These are phyloP conservation scores for Sinocyclocheilus anshuiensis DNA, from an alignment of 2,113 vertebrate genomes.

Conservation along the genomic window DNA sequence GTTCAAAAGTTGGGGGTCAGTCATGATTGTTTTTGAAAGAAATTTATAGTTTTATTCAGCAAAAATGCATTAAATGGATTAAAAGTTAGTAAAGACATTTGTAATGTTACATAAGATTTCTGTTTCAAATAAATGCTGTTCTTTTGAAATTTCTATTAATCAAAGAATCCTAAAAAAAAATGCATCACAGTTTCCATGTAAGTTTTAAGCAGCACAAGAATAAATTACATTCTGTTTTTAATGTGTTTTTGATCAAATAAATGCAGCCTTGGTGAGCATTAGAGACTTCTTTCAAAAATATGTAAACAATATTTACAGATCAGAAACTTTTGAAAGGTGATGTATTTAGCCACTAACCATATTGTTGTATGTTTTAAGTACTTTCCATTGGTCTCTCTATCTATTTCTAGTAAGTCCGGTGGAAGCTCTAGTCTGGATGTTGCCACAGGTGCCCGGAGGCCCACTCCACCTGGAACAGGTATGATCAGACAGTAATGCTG, in stretches of 20 bases:
- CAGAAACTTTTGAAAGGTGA: too few relatives aligned
- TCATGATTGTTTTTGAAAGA: not conserved
- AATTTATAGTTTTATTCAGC: not conserved
- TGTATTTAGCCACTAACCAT: too few relatives aligned
- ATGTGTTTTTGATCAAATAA: not conserved
- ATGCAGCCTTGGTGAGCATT: not conserved
- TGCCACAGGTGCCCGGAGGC: constrained; percentile 88
- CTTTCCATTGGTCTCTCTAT: constrained; percentile 17
- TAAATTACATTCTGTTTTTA: not conserved
- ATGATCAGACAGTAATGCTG: constrained; percentile 59
- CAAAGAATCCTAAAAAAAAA: too few relatives aligned
- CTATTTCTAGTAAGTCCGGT: constrained; percentile 85
- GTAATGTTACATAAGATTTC: too few relatives aligned
- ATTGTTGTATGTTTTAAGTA: not conserved
- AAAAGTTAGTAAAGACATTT: too few relatives aligned
- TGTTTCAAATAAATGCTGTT: too few relatives aligned
- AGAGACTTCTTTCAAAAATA: not conserved
- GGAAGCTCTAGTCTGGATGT: constrained; percentile 93
- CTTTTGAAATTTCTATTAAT: too few relatives aligned
- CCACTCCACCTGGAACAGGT: constrained; percentile 95
- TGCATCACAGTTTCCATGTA: too few relatives aligned
- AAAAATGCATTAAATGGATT: not conserved
- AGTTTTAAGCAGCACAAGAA: not conserved
- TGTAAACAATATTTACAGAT: not conserved
- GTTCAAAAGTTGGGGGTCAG: not conserved